phyloP scores from a whole-genome alignment of 2,888 invertebrate genomes.

The Parnassius apollo region DNA sequence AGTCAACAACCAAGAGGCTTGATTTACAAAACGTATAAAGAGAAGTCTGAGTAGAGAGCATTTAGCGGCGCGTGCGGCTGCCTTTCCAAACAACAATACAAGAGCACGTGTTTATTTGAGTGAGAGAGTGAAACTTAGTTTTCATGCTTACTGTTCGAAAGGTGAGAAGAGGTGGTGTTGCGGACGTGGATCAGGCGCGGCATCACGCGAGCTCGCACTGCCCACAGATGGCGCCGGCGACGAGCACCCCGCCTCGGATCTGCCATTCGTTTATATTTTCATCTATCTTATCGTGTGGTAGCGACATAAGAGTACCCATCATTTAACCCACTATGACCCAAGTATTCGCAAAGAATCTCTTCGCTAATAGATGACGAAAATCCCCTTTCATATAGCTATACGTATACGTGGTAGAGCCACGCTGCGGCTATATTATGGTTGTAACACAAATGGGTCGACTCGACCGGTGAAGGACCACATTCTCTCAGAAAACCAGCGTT shows the following conservation, averaged over 20 bases:
- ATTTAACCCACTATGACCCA: neutral
- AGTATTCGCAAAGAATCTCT: neutral
- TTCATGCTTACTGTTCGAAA: constrained; percentile 71
- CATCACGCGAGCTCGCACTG: constrained; percentile 77
- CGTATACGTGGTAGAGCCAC: too few relatives aligned
- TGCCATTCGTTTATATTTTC: constrained; percentile 29
- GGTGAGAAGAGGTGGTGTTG: constrained; percentile 85
- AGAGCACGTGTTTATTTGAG: too few relatives aligned
- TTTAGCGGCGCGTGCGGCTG: too few relatives aligned
- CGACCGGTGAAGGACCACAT: too few relatives aligned
- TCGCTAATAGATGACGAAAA: neutral
- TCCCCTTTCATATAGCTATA: neutral
- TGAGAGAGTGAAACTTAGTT: too few relatives aligned
- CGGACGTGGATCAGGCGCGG: constrained; percentile 81
- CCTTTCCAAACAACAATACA: too few relatives aligned
- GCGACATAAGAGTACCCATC: neutral
- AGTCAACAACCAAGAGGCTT: too few relatives aligned
- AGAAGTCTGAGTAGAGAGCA: too few relatives aligned
- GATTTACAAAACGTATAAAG: too few relatives aligned
- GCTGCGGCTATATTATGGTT: too few relatives aligned
- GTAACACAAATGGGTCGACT: too few relatives aligned
- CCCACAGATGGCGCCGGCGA: constrained; percentile 75
- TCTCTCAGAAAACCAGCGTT: too few relatives aligned
- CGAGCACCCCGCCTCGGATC: constrained; percentile 67
- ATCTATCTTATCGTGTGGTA: neutral